These are phyloP conservation scores for Lasioglossum lativentre DNA, from an alignment of 2,888 invertebrate species.

Conservation along the genomic window DNA sequence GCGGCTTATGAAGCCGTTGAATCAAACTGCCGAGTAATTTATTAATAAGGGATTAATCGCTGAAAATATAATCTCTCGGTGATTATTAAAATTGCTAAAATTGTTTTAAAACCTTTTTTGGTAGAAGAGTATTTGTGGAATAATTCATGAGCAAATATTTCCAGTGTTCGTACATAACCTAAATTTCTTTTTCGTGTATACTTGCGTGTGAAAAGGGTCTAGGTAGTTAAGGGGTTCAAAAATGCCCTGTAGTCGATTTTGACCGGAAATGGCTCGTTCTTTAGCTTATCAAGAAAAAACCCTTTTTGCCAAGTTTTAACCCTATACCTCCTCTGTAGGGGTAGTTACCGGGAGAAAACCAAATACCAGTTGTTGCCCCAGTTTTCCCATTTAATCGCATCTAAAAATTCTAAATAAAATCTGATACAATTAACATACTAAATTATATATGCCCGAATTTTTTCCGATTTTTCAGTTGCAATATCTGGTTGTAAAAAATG, in stretches of 20 bases:
- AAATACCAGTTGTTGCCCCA: neutral
- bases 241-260: neutral
- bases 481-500: neutral
- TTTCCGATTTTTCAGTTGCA: neutral
- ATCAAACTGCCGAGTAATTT: neutral
- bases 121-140: neutral
- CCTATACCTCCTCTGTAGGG: neutral
- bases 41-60: neutral
- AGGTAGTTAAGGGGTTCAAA: neutral
- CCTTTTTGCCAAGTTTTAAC: neutral
- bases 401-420: neutral
- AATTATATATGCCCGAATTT: neutral
- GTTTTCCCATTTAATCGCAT: neutral
- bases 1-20: neutral
- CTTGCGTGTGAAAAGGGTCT: neutral
- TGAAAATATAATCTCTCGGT: neutral
- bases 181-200: neutral
- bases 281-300: neutral
- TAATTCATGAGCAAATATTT: neutral
- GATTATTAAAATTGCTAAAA: neutral
- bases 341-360: neutral
- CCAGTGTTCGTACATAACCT: neutral
- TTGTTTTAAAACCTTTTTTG: neutral
- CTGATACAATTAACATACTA: neutral
- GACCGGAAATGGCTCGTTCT: too few relatives aligned